Evolutionary conservation across 2,888 invertebrate genomes (phyloP).

Genomic region (Lordiphosa fenestrarum): DNA sequence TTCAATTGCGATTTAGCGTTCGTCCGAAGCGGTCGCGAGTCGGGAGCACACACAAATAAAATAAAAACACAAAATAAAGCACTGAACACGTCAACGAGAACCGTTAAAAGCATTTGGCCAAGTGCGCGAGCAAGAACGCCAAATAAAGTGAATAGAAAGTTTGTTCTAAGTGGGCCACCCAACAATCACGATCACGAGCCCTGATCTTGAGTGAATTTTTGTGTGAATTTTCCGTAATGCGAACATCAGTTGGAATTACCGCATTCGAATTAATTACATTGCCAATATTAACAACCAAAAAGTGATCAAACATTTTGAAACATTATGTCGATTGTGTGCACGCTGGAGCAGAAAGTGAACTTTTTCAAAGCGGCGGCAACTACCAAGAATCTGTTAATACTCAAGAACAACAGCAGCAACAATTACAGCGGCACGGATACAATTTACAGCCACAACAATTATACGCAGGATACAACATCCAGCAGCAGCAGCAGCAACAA

Average conservation of each 20-base stretch:
- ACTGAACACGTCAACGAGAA: slow-evolving; percentile 35
- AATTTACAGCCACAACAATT: slow-evolving; percentile 27
- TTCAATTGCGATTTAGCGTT: slow-evolving; percentile 75
- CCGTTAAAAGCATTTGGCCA: slow-evolving; percentile 38
- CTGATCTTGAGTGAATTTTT: background rate
- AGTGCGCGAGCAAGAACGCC: slow-evolving; percentile 21
- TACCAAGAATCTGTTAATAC: slow-evolving; percentile 45
- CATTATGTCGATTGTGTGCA: slow-evolving; percentile 78
- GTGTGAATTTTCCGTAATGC: slow-evolving; percentile 8
- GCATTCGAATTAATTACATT: background rate
- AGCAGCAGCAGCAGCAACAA: slow-evolving; percentile 24
- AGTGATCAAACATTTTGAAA: slow-evolving; percentile 21
- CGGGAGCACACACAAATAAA: slow-evolving; percentile 20
- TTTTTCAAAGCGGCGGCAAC: slow-evolving; percentile 70
- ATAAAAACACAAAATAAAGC: slow-evolving; percentile 3
- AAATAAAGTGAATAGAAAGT: slow-evolving; percentile 23
- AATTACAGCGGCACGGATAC: slow-evolving; percentile 42
- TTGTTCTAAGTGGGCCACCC: slow-evolving; percentile 10
- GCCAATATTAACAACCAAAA: slow-evolving; percentile 12
- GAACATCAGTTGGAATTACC: slow-evolving; percentile 5
- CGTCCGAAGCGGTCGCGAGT: slow-evolving; percentile 57
- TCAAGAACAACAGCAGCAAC: slow-evolving; percentile 37
- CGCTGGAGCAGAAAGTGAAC: slow-evolving; percentile 75
- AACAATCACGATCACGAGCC: background rate
- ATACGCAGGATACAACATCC: slow-evolving; percentile 30